These are phyloP conservation scores for Falco novaeseelandiae DNA, from an alignment of 2,797 vertebrate species.

Conservation along the genomic window DNA sequence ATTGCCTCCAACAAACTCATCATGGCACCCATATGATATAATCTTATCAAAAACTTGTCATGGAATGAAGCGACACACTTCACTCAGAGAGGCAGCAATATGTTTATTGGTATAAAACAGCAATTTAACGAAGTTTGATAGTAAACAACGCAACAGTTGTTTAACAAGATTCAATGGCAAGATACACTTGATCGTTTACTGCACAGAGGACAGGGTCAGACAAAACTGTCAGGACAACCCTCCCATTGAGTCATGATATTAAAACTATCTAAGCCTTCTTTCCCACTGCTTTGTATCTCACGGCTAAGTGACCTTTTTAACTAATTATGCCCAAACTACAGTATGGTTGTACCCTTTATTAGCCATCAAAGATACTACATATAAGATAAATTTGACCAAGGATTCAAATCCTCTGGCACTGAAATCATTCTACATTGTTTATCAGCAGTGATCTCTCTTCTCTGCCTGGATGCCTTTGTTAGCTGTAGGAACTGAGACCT, in stretches of 20 bases:
- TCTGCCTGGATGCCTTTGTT: not conserved
- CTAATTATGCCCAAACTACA: not conserved
- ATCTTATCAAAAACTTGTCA: not conserved
- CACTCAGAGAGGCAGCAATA: too few species aligned
- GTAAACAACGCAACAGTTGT: too few species aligned
- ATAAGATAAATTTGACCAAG: not conserved
- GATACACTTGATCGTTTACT: too few species aligned
- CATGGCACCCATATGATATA: not conserved
- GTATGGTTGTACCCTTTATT: not conserved
- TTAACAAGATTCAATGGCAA: too few species aligned
- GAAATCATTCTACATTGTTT: not conserved
- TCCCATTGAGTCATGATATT: not conserved
- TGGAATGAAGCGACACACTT: too few species aligned
- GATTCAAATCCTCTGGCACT: not conserved
- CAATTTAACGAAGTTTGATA: too few species aligned
- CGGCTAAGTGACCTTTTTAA: not conserved
- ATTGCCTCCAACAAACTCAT: not conserved
- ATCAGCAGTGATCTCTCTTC: not conserved
- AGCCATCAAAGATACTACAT: not conserved
- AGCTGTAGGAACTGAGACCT: not conserved
- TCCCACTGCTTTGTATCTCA: not conserved
- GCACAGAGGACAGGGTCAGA: too few species aligned
- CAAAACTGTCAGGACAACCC: too few species aligned
- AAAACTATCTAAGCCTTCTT: not conserved
- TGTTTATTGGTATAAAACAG: too few species aligned